A percentile compares a stretch with the other conserved stretches of the same genome.
Conservation (phyloP, 2,888 invertebrate genomes). For the Cosmorhoe ocellata region DNA sequence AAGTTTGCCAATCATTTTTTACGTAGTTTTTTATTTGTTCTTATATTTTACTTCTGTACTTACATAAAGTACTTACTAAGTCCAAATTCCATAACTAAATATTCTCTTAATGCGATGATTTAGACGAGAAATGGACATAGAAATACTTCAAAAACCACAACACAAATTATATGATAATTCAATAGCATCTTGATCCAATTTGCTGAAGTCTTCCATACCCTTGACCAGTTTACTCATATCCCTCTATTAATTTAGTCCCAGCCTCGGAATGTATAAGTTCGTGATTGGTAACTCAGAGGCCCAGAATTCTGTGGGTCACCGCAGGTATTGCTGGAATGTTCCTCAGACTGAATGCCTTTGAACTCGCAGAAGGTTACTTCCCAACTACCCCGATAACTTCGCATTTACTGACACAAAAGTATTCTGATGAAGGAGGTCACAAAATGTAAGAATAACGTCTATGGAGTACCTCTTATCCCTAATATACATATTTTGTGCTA, state of each 20-base stretch:
- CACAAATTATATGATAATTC: no score
- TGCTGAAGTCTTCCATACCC: not conserved
- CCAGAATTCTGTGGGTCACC: slow-evolving; percentile 52
- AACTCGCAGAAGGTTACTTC: slow-evolving; percentile 6
- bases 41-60: no score
- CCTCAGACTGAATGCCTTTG: slow-evolving; percentile 33
- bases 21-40: no score
- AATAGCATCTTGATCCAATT: not conserved
- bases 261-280: slow-evolving; percentile 37
- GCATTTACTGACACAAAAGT: not conserved
- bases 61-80: no score
- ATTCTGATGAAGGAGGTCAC: not conserved
- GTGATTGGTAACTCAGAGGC: slow-evolving; percentile 39
- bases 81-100: no score
- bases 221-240: slow-evolving; percentile 19
- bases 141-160: no score
- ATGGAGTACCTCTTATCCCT: no score
- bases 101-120: no score
- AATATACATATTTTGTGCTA: no score
- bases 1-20: no score
- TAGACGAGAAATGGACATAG: no score
- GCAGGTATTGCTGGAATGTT: slow-evolving; percentile 53
- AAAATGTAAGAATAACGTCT: no score
- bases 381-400: not conserved
- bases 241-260: slow-evolving; percentile 35